A percentile compares a stretch with the other conserved stretches of the same genome.
Evolutionary conservation across 2,888 invertebrate genomes (phyloP).

Genomic region (Apotomis turbidana): DNA sequence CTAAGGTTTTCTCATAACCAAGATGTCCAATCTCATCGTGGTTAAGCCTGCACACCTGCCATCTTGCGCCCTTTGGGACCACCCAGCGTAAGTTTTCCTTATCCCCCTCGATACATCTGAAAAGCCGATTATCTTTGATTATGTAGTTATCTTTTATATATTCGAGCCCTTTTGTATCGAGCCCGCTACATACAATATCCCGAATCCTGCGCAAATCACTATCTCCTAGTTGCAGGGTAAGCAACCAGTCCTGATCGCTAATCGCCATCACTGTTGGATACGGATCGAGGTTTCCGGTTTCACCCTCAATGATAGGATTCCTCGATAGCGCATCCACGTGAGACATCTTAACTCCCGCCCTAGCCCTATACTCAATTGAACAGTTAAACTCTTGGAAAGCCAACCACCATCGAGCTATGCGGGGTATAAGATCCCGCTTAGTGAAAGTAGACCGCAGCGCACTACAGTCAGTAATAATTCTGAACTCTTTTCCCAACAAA

Average conservation of each 20-base stretch:
- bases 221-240: slow-evolving; percentile 1
- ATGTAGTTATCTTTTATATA: not conserved
- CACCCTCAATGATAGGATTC: slow-evolving; percentile 1
- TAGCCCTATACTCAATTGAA: slow-evolving; percentile 28
- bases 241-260: not conserved
- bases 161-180: too few species aligned
- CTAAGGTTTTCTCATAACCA: too few species aligned
- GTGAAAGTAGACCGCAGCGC: not conserved
- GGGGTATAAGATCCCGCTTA: slow-evolving; percentile 33
- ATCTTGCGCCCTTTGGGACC: too few species aligned
- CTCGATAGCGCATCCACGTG: slow-evolving; percentile 42
- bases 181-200: too few species aligned
- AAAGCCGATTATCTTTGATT: too few species aligned
- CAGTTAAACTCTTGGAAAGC: slow-evolving; percentile 39
- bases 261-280: not conserved
- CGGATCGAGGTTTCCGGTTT: not conserved
- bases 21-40: too few species aligned
- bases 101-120: not conserved
- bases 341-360: slow-evolving; percentile 38
- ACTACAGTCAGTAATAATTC: slow-evolving; percentile 31
- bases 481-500: not conserved
- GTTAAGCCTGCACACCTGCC: too few species aligned
- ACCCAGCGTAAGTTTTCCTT: not conserved
- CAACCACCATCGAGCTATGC: slow-evolving; percentile 42
- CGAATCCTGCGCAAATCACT: not conserved